These are phyloP conservation scores for Oreochromis grahami DNA, from an alignment of 2,797 vertebrate species.

Conservation along the genomic window DNA sequence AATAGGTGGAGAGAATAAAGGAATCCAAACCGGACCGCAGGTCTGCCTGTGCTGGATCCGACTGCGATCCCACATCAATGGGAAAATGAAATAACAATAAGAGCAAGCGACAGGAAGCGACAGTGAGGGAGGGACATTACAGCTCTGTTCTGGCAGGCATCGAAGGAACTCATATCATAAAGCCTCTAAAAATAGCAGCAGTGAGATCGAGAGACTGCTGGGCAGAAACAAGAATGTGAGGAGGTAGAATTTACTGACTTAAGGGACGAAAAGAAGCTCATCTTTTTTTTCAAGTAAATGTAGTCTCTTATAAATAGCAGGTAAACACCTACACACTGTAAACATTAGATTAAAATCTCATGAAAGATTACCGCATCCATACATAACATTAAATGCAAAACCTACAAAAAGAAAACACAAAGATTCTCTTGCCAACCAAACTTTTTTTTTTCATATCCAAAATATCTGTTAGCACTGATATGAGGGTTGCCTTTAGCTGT, in stretches of 20 bases:
- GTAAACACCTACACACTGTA: neutral
- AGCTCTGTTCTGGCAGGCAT: conserved; percentile 7
- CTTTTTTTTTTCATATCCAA: neutral
- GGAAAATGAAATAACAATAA: conserved; percentile 28
- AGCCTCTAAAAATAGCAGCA: conserved; percentile 41
- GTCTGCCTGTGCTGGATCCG: neutral
- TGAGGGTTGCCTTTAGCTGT: neutral
- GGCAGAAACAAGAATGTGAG: neutral
- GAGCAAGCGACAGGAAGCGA: neutral
- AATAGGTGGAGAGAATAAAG: conserved; percentile 22
- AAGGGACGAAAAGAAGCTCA: neutral
- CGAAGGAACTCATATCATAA: neutral
- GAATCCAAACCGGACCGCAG: neutral
- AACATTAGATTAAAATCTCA: neutral
- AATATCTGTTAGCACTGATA: neutral
- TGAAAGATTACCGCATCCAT: neutral
- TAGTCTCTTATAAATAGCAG: neutral
- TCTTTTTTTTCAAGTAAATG: neutral
- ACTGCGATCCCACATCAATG: neutral
- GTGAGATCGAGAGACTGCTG: neutral
- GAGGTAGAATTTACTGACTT: neutral
- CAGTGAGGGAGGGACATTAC: neutral
- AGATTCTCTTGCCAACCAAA: neutral
- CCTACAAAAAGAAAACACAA: neutral
- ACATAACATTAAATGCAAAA: neutral